phyloP scores from a whole-genome alignment of 2,113 vertebrate genomes.

The Rynchops niger region DNA sequence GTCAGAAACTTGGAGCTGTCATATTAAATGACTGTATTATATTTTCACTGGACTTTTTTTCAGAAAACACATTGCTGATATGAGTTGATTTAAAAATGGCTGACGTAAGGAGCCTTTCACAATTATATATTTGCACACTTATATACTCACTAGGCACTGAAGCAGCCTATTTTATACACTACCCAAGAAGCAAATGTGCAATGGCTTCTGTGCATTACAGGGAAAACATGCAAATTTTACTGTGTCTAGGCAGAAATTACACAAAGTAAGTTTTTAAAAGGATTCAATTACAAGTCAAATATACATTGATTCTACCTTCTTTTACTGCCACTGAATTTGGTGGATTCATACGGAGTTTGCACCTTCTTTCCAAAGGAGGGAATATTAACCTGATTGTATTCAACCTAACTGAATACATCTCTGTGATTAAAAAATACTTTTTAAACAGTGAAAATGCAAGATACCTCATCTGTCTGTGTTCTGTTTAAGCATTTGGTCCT shows the following conservation, averaged over 20 bases:
- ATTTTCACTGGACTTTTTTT: neutral
- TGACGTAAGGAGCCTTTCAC: neutral
- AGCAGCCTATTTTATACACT: neutral
- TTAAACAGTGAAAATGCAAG: neutral
- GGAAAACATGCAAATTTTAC: neutral
- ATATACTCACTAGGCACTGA: neutral
- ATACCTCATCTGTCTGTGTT: neutral
- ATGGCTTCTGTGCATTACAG: neutral
- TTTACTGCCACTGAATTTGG: neutral
- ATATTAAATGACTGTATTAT: neutral
- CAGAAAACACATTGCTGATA: neutral
- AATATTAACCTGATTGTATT: neutral
- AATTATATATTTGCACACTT: fast-evolving
- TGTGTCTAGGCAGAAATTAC: neutral
- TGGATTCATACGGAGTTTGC: neutral
- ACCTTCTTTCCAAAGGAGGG: neutral
- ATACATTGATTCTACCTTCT: neutral
- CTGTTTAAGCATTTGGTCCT: neutral
- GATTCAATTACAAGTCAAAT: neutral
- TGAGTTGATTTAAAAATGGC: neutral
- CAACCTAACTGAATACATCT: neutral
- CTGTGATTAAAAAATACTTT: neutral
- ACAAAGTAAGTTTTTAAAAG: neutral
- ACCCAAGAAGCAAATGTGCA: neutral
- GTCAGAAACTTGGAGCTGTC: neutral